A percentile compares a stretch with the other conserved stretches of the same genome.
These are phyloP conservation scores for Drosophila austrosaltans DNA, from an alignment of 2,888 invertebrate genomes.

Conservation along the genomic window DNA sequence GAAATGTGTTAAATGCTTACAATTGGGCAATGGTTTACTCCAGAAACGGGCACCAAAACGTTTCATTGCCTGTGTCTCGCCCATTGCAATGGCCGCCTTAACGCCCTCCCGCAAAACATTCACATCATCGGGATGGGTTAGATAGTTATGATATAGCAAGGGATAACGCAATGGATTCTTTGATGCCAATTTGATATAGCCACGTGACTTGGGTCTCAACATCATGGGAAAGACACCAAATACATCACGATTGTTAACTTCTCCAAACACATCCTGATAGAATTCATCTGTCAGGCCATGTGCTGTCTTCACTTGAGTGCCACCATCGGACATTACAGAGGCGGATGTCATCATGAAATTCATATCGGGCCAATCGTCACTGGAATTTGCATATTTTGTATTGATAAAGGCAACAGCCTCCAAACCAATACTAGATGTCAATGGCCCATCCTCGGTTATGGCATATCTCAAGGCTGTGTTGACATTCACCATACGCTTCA, in stretches of 20 bases:
- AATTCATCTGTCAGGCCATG: constrained; percentile 93
- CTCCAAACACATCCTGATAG: constrained; percentile 89
- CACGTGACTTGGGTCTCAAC: constrained; percentile 93
- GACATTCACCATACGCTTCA: constrained; percentile 91
- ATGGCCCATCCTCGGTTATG: constrained; percentile 92
- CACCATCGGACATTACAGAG: constrained; percentile 93
- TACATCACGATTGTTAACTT: constrained; percentile 89
- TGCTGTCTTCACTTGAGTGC: constrained; percentile 90
- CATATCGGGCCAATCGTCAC: constrained; percentile 96
- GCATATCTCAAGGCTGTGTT: constrained; percentile 93
- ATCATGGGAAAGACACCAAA: constrained; percentile 95
- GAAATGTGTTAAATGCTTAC: constrained; percentile 89
- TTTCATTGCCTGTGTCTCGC: constrained; percentile 90
- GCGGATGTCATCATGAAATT: constrained; percentile 95
- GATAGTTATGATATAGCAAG: constrained; percentile 94
- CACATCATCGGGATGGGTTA: constrained; percentile 93
- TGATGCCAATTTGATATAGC: constrained; percentile 89
- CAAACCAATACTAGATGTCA: constrained; percentile 93
- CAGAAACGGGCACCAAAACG: constrained; percentile 91
- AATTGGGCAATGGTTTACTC: constrained; percentile 90
- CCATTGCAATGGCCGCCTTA: constrained; percentile 92
- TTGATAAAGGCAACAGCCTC: constrained; percentile 95
- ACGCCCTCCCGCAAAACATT: constrained; percentile 93
- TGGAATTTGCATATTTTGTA: constrained; percentile 93
- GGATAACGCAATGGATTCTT: constrained; percentile 92